These are phyloP conservation scores for Patagioenas fasciata DNA, from an alignment of 2,113 vertebrate genomes.

Conservation along the genomic window DNA sequence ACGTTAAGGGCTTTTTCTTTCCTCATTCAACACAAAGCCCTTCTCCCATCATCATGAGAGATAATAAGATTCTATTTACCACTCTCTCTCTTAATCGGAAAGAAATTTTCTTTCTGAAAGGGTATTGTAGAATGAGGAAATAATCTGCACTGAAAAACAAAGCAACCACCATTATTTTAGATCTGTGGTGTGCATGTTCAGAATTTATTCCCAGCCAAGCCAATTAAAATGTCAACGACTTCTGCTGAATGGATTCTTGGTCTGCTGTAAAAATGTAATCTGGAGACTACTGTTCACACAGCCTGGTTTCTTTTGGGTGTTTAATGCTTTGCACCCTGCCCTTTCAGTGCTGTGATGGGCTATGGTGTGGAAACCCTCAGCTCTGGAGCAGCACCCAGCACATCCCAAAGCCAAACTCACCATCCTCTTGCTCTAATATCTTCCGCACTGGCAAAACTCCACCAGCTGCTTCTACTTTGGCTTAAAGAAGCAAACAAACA, in stretches of 20 bases:
- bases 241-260: not conserved
- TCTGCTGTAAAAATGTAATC: not conserved
- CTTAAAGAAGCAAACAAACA: not conserved
- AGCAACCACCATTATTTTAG: not conserved
- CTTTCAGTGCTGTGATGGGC: not conserved
- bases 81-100: not conserved
- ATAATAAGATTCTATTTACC: not conserved
- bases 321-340: not conserved
- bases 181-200: not conserved
- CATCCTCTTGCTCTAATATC: not conserved
- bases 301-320: not conserved
- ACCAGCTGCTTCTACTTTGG: not conserved
- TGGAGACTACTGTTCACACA: not conserved
- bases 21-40: not conserved
- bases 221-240: not conserved
- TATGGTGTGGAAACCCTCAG: not conserved
- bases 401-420: not conserved
- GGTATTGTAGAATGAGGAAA: not conserved
- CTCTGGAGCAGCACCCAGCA: not conserved
- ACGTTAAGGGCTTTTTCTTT: not conserved
- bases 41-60: not conserved
- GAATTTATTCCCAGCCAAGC: not conserved
- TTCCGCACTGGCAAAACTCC: not conserved
- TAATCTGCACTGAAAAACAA: not conserved
- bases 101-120: not conserved